Base-by-base conservation (phyloP, 2,888 invertebrate species). In the Colostygia pectinataria region DNA sequence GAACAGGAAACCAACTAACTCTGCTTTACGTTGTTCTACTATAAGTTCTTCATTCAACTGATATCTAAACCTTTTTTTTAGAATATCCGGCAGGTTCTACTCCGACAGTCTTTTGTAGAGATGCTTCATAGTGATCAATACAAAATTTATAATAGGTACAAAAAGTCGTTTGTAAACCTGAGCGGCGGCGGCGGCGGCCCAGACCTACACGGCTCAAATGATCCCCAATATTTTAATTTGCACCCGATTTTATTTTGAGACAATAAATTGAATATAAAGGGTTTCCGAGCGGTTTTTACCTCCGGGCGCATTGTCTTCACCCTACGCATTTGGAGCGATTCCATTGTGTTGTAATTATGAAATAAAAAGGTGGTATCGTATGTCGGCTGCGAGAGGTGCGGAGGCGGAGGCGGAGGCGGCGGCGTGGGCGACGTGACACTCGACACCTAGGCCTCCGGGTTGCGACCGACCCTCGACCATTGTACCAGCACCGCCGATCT, bases 201-300 rank as follows among this genome's bases (percentile, higher is more conserved):
- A n/a, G n/a, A n/a, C n/a, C n/a, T n/a, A 63, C 53, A 65, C 20
- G 20, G 51, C 43, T 38, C 48, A 33, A 51, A 46, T 34, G 65
- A 33, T 40, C 71, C 77, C 74, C 77, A 78, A 78, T 79, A 84
- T 87, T 88, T 83, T 84, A 89, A 89, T 90, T 90, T 87, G 89
- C 89, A 89, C 90, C 90, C 89, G 89, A 88, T 86, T 84, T 88
- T 81, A 83, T 86, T 81, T 82, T 85, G 87, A 89, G 87, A 89
- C 88, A 89, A 90, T 89, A 82, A 86, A 80, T 82, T 76, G 71
- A 68, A 80, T 79, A 83, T 86, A 90, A 89, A 89, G 86, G 87
- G 85, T 85, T 88, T 87, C 83, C 81, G 80, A 86, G 81, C 83
- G 72, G 75, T 77, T 79, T 72, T 59, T 81, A 87, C 88, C 90